A percentile compares a stretch with the other conserved stretches of the same genome.
Evolutionary conservation across 2,797 vertebrate genomes (phyloP).

Genomic region (Helostoma temminkii): DNA sequence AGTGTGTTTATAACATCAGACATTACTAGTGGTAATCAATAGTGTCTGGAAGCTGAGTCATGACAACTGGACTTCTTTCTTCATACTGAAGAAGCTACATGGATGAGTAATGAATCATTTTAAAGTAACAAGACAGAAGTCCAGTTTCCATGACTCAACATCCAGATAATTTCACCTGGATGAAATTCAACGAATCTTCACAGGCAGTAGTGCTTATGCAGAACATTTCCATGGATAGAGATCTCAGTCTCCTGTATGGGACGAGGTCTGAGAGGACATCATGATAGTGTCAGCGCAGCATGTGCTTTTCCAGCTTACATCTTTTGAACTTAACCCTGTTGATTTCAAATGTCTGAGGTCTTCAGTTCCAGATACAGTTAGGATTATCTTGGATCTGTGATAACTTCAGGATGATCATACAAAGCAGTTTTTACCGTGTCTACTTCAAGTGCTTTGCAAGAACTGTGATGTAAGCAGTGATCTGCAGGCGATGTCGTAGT

Average conservation of each 20-base stretch:
- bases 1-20: too few species aligned
- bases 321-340: background rate
- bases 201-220: background rate
- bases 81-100: too few species aligned
- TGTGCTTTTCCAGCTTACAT: too few species aligned
- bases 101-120: too few species aligned
- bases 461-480: conserved; percentile 21
- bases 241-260: background rate
- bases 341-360: background rate
- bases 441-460: conserved; percentile 5
- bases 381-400: background rate
- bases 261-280: background rate
- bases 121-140: too few species aligned
- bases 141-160: too few species aligned
- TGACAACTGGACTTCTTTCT: too few species aligned
- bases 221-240: background rate
- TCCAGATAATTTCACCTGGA: too few species aligned
- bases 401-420: background rate
- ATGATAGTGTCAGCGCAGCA: too few species aligned
- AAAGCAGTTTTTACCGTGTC: background rate
- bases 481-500: background rate
- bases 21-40: too few species aligned
- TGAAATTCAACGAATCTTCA: too few species aligned
- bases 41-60: too few species aligned
- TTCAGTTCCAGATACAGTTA: background rate